Evolutionary conservation across 35 echinoderm and acorn worm species (phyloP), one percentile per base, ranked within the genome.

Genomic region (Patiria miniata): DNA sequence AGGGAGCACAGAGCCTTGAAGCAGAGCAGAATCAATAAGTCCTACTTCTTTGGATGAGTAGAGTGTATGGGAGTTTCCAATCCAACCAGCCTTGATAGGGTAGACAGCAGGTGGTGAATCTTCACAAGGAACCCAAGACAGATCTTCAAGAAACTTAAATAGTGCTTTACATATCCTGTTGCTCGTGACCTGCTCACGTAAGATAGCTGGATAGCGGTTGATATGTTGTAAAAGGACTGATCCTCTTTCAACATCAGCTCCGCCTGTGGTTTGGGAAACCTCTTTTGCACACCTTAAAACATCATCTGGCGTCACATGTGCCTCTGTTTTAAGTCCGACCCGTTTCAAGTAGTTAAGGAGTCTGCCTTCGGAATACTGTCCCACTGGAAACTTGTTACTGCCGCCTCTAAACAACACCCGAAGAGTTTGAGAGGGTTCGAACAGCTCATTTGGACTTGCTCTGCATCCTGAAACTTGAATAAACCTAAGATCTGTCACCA

Each of bases 41-140:
- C n/a, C 37, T 26, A 86, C 39, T 44, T 86, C 36, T 86, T 28
- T 19, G 1, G 84, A 61, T 37, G 21, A 17, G 47, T 77, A 78
- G 5, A 86, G 84, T 38, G 0, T 29, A 19, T 23, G 2, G 12
- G 37, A 21, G 0, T 86, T 50, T 7, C 68, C 68, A 50, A 77
- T 73, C 84, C 84, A 86, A 21, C 16, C 30, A 18, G 65, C 56
- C 6, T 29, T 40, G 4, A 1, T 1, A 61, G 84, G 84, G 42
- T 86, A 86, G 15, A 26, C 18, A 8, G n/a, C 5, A 5, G 78
- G 78, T 23, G 39, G 78, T 40, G 38, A 32, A 26, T 18, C 16
- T 73, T 73, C 84, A 77, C 84, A 86, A 30, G 84, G 84, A 39
- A 86, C 68, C 60, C 60, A 86, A 21, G 37, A 15, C 34, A 38